Evolutionary conservation across 2,888 invertebrate genomes (phyloP).

Genomic region (Cryptocephalus moraei): DNA sequence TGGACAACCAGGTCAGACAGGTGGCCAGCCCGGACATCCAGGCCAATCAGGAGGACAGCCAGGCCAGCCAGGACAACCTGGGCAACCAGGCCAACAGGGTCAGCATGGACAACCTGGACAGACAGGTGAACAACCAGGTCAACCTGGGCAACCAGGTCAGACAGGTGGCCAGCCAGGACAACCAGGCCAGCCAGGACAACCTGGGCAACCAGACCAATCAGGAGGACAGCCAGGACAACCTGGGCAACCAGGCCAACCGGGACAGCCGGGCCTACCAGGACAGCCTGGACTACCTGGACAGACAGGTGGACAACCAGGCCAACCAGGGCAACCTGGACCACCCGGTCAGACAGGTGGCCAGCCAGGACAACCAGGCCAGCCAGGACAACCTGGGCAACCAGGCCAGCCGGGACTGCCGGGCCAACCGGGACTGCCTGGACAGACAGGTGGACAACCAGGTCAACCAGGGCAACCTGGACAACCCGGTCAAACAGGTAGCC

Average conservation of each 20-base stretch:
- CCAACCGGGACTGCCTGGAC: neutral
- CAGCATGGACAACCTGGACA: neutral
- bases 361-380: neutral
- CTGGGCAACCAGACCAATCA: neutral
- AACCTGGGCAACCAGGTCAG: conserved; percentile 4
- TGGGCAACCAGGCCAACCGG: conserved; percentile 4
- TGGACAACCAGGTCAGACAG: conserved; percentile 1
- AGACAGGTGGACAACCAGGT: too few species aligned
- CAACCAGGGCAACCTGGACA: conserved; percentile 10
- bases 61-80: conserved; percentile 3
- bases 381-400: neutral
- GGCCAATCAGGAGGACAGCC: conserved; percentile 2
- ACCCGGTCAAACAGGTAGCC: neutral
- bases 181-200: conserved; percentile 3
- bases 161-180: conserved; percentile 7
- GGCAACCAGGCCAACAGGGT: neutral
- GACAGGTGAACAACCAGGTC: conserved; percentile 4
- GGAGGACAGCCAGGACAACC: neutral
- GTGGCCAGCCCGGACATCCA: neutral
- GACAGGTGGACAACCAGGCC: neutral
- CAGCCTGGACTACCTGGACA: neutral
- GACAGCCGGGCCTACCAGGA: conserved; percentile 5
- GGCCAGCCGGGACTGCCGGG: neutral
- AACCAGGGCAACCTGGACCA: neutral
- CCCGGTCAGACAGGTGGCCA: too few species aligned